Percentiles rank a stretch among this genome's conserved stretches.
These are phyloP conservation scores for Lutraria rhynchaena DNA, from an alignment of 1,140 invertebrate species.

Conservation along the genomic window DNA sequence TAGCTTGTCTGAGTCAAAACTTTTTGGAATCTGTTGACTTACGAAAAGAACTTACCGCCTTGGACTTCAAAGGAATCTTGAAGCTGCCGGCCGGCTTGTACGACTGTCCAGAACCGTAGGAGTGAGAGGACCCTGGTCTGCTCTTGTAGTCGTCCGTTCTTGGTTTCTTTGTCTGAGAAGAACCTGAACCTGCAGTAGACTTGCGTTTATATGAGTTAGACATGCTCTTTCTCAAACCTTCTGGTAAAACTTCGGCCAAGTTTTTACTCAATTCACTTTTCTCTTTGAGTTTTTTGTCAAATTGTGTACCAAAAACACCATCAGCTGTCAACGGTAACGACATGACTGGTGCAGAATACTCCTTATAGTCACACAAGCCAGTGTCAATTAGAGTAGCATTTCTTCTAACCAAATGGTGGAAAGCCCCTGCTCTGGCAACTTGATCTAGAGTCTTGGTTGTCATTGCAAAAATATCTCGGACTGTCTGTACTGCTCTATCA, in stretches of 20 bases:
- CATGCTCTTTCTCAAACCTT: slow-evolving; percentile 11
- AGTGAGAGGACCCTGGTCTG: neutral
- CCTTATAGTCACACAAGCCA: neutral
- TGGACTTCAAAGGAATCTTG: neutral
- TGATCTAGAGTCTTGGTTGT: slow-evolving; percentile 47
- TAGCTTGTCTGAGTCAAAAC: neutral
- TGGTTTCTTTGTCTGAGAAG: neutral
- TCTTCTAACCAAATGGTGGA: slow-evolving; percentile 35
- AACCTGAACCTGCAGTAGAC: neutral
- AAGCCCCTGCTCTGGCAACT: slow-evolving; percentile 24
- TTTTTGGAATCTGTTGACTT: neutral
- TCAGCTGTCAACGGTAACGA: slow-evolving; percentile 2
- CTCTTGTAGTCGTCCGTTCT: neutral
- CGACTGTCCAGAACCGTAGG: neutral
- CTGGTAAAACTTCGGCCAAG: slow-evolving; percentile 6
- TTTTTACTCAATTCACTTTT: slow-evolving; percentile 2
- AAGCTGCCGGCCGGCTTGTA: neutral
- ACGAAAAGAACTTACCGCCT: neutral
- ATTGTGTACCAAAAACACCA: slow-evolving; percentile 1
- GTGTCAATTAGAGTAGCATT: slow-evolving; percentile 10
- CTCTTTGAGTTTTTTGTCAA: slow-evolving; percentile 3
- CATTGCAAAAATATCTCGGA: slow-evolving; percentile 46
- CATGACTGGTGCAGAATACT: neutral
- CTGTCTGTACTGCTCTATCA: neutral
- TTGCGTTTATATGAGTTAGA: no score